Conservation (phyloP, 2,888 invertebrate species). For the Schizotus pectinicornis region DNA sequence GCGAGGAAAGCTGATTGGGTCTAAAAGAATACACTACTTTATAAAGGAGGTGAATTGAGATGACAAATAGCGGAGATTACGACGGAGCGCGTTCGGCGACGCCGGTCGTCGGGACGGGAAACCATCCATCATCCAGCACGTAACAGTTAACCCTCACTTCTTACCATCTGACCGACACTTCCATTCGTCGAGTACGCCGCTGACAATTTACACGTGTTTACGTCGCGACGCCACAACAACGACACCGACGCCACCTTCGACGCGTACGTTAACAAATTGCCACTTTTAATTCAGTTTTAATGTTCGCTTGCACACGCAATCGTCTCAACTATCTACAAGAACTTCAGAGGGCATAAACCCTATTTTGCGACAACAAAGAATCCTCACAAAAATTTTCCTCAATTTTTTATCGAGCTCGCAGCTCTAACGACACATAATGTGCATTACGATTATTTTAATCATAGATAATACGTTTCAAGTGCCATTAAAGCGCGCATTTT, state of each 20-base stretch:
- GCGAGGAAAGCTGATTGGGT: constrained; percentile 55
- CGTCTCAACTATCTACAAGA: not conserved
- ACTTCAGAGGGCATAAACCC: not conserved
- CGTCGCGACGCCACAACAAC: not conserved
- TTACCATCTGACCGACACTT: constrained; percentile 20
- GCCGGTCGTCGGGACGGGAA: constrained; percentile 55
- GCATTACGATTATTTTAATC: constrained; percentile 14
- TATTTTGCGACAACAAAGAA: not conserved
- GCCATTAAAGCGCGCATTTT: constrained; percentile 15
- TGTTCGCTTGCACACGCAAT: not conserved
- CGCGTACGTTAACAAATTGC: constrained; percentile 2
- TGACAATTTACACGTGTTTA: not conserved
- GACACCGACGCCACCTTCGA: not conserved
- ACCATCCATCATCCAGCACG: constrained; percentile 51
- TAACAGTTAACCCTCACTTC: constrained; percentile 29
- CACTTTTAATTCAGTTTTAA: constrained; percentile 6
- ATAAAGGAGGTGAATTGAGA: constrained; percentile 57
- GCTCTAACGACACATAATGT: constrained; percentile 7
- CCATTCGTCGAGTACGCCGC: not conserved
- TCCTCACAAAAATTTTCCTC: not conserved
- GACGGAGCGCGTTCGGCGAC: constrained; percentile 50
- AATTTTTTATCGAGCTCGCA: not conserved
- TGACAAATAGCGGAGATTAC: constrained; percentile 58
- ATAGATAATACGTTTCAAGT: constrained; percentile 15
- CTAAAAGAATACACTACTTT: constrained; percentile 56